phyloP scores from a whole-genome alignment of 2,113 vertebrate genomes.

The Trematocara variabile region DNA sequence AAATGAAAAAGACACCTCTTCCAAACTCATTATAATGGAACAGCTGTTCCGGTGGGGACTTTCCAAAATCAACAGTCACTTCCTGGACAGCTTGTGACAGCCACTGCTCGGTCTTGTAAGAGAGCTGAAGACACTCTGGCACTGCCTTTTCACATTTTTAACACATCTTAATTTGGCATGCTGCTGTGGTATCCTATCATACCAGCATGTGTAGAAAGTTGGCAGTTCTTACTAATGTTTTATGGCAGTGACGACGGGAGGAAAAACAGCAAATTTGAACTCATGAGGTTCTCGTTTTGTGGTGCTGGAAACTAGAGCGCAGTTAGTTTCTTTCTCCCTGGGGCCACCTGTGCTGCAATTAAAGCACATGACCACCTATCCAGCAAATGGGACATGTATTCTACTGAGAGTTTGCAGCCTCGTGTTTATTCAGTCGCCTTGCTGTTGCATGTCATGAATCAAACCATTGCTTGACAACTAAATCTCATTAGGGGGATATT shows the following conservation, averaged over 20 bases:
- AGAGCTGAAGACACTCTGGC: background rate
- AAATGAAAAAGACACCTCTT: slow-evolving; percentile 29
- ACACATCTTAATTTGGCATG: slow-evolving; percentile 22
- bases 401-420: slow-evolving; percentile 16
- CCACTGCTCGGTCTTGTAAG: background rate
- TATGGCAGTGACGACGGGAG: background rate
- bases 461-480: slow-evolving; percentile 30
- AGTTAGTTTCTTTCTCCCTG: background rate
- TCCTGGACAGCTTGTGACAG: slow-evolving; percentile 33
- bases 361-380: slow-evolving; percentile 15
- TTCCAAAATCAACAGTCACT: slow-evolving; percentile 56
- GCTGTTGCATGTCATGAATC: slow-evolving; percentile 37
- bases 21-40: slow-evolving; percentile 59
- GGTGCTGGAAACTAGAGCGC: background rate
- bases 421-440: slow-evolving; percentile 25
- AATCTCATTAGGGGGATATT: slow-evolving; percentile 42
- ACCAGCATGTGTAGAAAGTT: background rate
- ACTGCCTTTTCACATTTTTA: background rate
- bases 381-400: slow-evolving; percentile 4
- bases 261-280: background rate
- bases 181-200: background rate
- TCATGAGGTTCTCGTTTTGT: background rate
- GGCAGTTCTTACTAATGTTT: background rate
- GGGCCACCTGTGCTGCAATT: slow-evolving; percentile 12
- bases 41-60: slow-evolving; percentile 52